Evolutionary conservation across 2,888 invertebrate species (phyloP), one percentile per base, ranked within the genome.

Genomic region (Neoascia interrupta): DNA sequence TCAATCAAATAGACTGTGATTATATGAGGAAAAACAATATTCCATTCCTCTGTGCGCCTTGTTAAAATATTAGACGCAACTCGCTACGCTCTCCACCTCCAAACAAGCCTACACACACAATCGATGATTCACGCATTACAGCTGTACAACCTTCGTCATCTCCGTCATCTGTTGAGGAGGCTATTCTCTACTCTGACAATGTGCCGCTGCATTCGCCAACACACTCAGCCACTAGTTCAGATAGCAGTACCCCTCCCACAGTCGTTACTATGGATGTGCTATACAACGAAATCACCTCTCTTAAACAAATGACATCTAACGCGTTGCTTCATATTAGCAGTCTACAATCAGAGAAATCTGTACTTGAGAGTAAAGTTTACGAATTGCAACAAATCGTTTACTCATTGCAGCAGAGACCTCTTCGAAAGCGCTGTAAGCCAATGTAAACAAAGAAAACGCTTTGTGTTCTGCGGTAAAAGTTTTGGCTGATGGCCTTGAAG

Each of bases 271-370:
- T 19, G 34, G 36, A 51, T 19, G 19, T 51, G 51, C 8, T 36
- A 11, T 51, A 51, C 21, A 18, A 21, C 6, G 36, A 51, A 13
- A 51, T 51, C 3, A 21, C 10, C 11, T 15, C 51, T 36, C 19
- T 51, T 6, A 51, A 34, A 5, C 41, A 5, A 4, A 19, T 41
- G 19, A 41, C 18, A 3, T 18, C 41, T n/a, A 41, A 41, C 3
- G 41, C 41, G 3, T 19, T 41, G 41, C 3, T 10, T 18, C 41
- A 19, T 19, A 41, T 41, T 19, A 41, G 10, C 41, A 51, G 23
- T 2, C 6, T 54, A 10, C 37, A 54, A 54, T 37, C 10, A 3
- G 53, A 53, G 15, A 39, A 54, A 54, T n/a, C n/a, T n/a, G n/a
- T n/a, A n/a, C n/a, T n/a, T n/a, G n/a, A n/a, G n/a, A n/a, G n/a